Percentiles rank a stretch among this genome's conserved stretches.
phyloP scores from a whole-genome alignment of 1,140 invertebrate genomes.

The Aphelinus certus region DNA sequence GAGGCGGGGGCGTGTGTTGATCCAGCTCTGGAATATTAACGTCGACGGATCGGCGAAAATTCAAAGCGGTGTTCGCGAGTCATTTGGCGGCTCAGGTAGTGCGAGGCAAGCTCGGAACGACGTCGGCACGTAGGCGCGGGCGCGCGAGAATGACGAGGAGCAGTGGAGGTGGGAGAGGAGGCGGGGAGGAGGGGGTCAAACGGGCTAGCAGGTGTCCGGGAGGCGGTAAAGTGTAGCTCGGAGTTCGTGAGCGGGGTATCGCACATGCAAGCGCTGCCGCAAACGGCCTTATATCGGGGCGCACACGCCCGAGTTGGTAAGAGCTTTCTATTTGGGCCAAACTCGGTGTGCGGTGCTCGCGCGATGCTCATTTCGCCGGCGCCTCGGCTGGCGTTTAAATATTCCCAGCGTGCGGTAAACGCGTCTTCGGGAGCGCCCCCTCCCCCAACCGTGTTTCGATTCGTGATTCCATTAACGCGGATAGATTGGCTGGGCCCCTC shows the following conservation, averaged over 20 bases:
- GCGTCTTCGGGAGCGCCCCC: background rate
- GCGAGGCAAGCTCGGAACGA: no score
- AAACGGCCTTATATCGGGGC: background rate
- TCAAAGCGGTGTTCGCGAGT: no score
- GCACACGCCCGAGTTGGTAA: background rate
- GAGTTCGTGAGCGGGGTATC: slow-evolving; percentile 1
- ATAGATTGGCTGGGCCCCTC: slow-evolving; percentile 11
- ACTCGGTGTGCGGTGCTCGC: background rate
- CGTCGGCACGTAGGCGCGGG: background rate
- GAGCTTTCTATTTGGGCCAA: slow-evolving; percentile 27
- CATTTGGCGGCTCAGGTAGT: no score
- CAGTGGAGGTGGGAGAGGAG: background rate
- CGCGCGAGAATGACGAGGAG: background rate
- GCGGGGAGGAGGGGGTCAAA: slow-evolving; percentile 11
- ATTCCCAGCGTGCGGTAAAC: background rate
- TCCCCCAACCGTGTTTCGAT: background rate
- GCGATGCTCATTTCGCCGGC: slow-evolving; percentile 22
- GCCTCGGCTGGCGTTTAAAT: background rate
- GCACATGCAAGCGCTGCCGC: slow-evolving; percentile 20
- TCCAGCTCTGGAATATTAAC: no score
- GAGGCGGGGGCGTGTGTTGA: no score
- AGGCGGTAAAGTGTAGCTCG: slow-evolving; percentile 11
- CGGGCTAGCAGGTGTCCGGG: slow-evolving; percentile 2
- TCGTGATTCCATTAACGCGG: slow-evolving; percentile 19
- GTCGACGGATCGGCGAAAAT: no score